These are phyloP conservation scores for Andrena cerasifolii DNA, from an alignment of 1,140 invertebrate genomes.

Conservation along the genomic window DNA sequence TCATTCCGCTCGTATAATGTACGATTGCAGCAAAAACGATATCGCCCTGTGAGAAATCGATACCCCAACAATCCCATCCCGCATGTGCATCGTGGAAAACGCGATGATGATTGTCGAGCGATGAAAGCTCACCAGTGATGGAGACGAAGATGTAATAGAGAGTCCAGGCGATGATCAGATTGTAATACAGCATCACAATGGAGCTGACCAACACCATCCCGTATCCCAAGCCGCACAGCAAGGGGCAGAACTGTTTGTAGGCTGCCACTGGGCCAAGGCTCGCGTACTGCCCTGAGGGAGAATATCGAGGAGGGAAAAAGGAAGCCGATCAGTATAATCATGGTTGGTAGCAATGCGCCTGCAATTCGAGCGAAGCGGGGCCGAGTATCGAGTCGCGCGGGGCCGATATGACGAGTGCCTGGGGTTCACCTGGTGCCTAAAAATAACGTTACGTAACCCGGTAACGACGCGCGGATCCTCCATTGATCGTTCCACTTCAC, in stretches of 20 bases:
- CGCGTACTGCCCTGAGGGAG: conserved; percentile 85
- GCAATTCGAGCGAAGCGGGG: conserved; percentile 5
- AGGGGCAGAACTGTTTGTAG: conserved; percentile 87
- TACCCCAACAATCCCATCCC: no score
- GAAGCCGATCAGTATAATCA: conserved; percentile 29
- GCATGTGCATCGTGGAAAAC: no score
- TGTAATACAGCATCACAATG: conserved; percentile 93
- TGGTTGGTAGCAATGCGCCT: conserved; percentile 1
- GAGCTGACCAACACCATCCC: conserved; percentile 93
- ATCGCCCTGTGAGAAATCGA: no score
- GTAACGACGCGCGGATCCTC: conserved; percentile 19
- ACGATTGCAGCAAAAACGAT: no score
- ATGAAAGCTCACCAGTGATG: conserved; percentile 82
- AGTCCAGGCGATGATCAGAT: conserved; percentile 93
- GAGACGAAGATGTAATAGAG: conserved; percentile 92
- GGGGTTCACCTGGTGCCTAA: conserved; percentile 15
- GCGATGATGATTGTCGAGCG: neutral
- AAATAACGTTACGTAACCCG: conserved; percentile 42
- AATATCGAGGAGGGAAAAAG: conserved; percentile 4
- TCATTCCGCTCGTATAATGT: no score
- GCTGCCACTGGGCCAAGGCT: conserved; percentile 88
- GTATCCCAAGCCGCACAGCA: conserved; percentile 89
- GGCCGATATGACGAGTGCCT: conserved; percentile 16
- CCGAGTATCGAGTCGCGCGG: conserved; percentile 3
- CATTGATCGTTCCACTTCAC: conserved; percentile 45